A percentile compares a stretch with the other conserved stretches of the same genome.
phyloP scores from a whole-genome alignment of 2,797 vertebrate species.

The Babyrousa celebensis region DNA sequence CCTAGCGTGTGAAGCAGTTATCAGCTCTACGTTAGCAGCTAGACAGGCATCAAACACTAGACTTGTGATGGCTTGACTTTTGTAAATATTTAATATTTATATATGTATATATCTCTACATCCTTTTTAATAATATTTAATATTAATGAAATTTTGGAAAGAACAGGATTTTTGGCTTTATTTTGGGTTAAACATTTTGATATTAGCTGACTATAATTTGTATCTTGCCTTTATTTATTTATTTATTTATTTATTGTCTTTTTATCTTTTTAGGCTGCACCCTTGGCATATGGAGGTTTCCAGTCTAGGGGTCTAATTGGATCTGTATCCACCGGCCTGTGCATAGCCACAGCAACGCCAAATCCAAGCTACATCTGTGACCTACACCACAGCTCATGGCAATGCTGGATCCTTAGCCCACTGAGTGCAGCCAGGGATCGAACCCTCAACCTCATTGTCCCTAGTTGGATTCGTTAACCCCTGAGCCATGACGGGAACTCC shows the following conservation, averaged over 20 bases:
- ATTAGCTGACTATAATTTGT: background rate
- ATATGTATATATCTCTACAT: background rate
- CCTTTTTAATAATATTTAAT: background rate
- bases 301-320: too few species aligned
- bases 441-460: too few species aligned
- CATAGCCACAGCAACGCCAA: too few species aligned
- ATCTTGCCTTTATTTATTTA: conserved; percentile 22
- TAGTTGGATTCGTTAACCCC: too few species aligned
- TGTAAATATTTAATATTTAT: background rate
- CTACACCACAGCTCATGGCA: too few species aligned
- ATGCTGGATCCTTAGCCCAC: too few species aligned
- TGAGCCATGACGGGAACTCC: too few species aligned
- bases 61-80: background rate
- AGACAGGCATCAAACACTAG: background rate
- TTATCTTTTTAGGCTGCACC: too few species aligned
- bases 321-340: too few species aligned
- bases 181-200: conserved; percentile 18
- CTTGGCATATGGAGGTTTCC: too few species aligned
- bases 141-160: background rate
- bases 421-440: too few species aligned
- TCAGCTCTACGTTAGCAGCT: background rate
- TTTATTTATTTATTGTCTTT: background rate
- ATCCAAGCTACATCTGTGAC: too few species aligned
- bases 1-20: background rate
- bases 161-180: background rate